Conservation (phyloP, 1,140 invertebrate genomes). For the Drosophila albomicans region DNA sequence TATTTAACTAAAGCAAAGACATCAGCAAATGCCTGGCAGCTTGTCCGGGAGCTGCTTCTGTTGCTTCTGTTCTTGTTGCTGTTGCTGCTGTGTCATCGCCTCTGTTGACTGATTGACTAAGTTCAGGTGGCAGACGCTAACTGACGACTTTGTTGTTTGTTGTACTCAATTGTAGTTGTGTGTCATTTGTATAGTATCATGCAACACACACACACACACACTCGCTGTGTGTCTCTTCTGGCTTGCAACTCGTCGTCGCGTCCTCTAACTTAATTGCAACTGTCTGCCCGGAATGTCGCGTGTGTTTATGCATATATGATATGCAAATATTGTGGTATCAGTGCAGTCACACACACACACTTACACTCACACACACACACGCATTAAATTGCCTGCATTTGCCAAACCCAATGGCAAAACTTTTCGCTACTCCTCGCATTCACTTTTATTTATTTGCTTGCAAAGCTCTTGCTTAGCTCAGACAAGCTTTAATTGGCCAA, state of each 20-base stretch:
- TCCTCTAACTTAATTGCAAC: slow-evolving; percentile 75
- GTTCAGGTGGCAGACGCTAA: slow-evolving; percentile 62
- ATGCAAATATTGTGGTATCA: slow-evolving; percentile 83
- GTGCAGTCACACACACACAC: slow-evolving; percentile 42
- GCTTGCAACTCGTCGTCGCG: slow-evolving; percentile 19
- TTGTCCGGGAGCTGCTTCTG: slow-evolving; percentile 17
- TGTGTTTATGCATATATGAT: slow-evolving; percentile 83
- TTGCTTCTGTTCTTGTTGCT: not conserved
- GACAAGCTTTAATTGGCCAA: too few relatives aligned
- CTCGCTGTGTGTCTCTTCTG: slow-evolving; percentile 7
- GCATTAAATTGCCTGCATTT: slow-evolving; percentile 38
- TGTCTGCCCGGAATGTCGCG: slow-evolving; percentile 63
- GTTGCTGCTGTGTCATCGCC: slow-evolving; percentile 41
- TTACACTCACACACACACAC: not conserved
- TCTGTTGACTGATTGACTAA: slow-evolving; percentile 69
- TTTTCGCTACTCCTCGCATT: not conserved
- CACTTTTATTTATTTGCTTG: too few relatives aligned
- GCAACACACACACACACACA: slow-evolving; percentile 27
- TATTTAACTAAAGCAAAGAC: slow-evolving; percentile 53
- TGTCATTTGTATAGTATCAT: slow-evolving; percentile 59
- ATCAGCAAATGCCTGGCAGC: slow-evolving; percentile 44
- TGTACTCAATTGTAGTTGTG: slow-evolving; percentile 42
- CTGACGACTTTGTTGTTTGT: slow-evolving; percentile 48
- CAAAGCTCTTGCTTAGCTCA: too few relatives aligned
- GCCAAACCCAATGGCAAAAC: slow-evolving; percentile 22